These are phyloP conservation scores for Phaetusa simplex DNA, from an alignment of 2,113 vertebrate species.

Conservation along the genomic window DNA sequence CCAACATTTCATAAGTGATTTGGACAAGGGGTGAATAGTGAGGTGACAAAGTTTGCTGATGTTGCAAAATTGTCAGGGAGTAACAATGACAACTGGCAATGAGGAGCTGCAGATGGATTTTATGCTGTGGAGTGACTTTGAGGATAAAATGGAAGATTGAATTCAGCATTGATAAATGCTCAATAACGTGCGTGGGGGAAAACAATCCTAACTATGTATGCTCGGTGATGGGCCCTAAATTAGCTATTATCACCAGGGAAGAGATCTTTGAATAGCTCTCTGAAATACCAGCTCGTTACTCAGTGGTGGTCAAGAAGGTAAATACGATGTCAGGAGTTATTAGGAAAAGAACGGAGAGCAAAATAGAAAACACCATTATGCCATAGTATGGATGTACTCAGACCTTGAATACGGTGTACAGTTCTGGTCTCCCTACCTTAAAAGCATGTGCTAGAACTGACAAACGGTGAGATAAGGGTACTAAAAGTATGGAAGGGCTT, in stretches of 20 bases:
- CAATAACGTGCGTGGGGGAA: neutral
- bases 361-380: conserved; percentile 1
- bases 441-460: neutral
- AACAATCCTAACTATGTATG: neutral
- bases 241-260: conserved; percentile 13
- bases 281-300: conserved; percentile 34
- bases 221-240: conserved; percentile 16
- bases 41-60: conserved; percentile 19
- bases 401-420: neutral
- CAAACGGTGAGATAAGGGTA: neutral
- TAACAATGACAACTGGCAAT: neutral
- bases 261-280: conserved; percentile 22
- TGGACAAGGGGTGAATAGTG: neutral
- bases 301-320: conserved; percentile 18
- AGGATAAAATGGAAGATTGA: conserved; percentile 1
- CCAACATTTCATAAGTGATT: neutral
- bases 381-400: neutral
- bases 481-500: neutral
- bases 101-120: neutral
- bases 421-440: neutral
- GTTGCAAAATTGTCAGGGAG: neutral
- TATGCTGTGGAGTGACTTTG: neutral
- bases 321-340: conserved; percentile 33
- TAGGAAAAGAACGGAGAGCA: neutral
- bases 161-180: neutral